Base-by-base conservation (phyloP, 2,113 vertebrate species). In the Gadus chalcogrammus region DNA sequence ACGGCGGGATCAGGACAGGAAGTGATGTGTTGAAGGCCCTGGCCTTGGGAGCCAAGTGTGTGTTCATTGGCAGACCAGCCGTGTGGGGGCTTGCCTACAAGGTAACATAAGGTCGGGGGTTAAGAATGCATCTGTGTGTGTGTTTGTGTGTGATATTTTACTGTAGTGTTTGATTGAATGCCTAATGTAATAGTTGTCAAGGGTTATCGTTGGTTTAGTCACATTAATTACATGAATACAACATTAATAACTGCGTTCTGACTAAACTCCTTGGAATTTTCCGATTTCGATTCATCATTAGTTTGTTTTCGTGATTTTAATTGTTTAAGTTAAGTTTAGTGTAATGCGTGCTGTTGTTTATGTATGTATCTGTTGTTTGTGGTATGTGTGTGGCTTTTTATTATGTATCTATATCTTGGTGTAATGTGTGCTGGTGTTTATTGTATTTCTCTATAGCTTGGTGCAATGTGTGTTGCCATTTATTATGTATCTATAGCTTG, bases 81-180 rank as follows among this genome's bases (percentile, higher is more conserved):
- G 87, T 99, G 0, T 98, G 97, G 96, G 96, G 96, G 60, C 94
- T 98, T 1, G 91, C 95, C 61, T 98, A 93, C 84, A 97, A 96
- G 95, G 96, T 99, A 83, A 84, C 69, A 7, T 1, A 15, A 56
- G 3, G n/a, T 35, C 53, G 28, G 18, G 69, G 11, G 11, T 18
- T 35, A 15, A 48, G 11, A 17, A 3, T 35, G 31, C 31, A 35
- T 35, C 31, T n/a, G 63, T 64, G 15, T 15, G 9, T 64, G 24
- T 64, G 61, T 62, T 27, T 31, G 12, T 31, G 24, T 15, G 27
- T 31, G 31, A 5, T 48, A 48, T 9, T 12, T 48, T 48, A 48
- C 42, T 48, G 42, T 48, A 8, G 8, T 48, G 2, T 13, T 48
- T 48, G 42, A 9, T 48, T 48, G 42, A 48, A 48, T 48, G 2